Conservation (phyloP, 2,797 vertebrate genomes). For the Zalophus californianus region DNA sequence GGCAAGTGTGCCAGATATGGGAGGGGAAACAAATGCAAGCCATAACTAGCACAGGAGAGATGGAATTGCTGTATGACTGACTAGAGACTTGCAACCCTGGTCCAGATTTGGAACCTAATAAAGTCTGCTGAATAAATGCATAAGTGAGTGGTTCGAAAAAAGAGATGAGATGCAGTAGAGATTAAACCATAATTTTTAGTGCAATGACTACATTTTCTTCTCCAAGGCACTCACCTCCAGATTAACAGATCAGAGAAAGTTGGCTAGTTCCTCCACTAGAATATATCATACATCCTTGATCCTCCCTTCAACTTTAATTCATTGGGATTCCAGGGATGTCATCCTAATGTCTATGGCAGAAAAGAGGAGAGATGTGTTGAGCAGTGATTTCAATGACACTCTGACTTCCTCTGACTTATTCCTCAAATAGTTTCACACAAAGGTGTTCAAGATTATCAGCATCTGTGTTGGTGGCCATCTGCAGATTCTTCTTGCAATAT, state of each 20-base stretch:
- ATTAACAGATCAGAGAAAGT: not conserved
- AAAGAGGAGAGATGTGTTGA: not conserved
- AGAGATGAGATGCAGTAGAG: not conserved
- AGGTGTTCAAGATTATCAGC: not conserved
- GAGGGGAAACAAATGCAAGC: not conserved
- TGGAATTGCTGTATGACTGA: not conserved
- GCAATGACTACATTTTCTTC: not conserved
- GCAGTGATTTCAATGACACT: not conserved
- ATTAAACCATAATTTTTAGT: not conserved
- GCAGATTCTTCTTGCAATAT: not conserved
- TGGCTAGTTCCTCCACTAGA: not conserved
- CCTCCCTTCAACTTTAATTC: not conserved
- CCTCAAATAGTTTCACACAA: not conserved
- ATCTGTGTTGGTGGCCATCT: not conserved
- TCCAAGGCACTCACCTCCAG: not conserved
- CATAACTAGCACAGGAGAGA: not conserved
- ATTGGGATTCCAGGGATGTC: not conserved
- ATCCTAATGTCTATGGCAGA: not conserved
- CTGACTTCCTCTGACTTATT: not conserved
- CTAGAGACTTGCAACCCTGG: not conserved
- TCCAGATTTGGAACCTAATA: not conserved
- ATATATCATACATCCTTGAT: not conserved
- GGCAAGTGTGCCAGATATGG: not conserved
- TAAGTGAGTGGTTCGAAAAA: not conserved
- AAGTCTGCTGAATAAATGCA: not conserved